Percentiles rank a stretch among this genome's conserved stretches.
These are phyloP conservation scores for Capreolus pygargus DNA, from an alignment of 2,113 vertebrate genomes.

Conservation along the genomic window DNA sequence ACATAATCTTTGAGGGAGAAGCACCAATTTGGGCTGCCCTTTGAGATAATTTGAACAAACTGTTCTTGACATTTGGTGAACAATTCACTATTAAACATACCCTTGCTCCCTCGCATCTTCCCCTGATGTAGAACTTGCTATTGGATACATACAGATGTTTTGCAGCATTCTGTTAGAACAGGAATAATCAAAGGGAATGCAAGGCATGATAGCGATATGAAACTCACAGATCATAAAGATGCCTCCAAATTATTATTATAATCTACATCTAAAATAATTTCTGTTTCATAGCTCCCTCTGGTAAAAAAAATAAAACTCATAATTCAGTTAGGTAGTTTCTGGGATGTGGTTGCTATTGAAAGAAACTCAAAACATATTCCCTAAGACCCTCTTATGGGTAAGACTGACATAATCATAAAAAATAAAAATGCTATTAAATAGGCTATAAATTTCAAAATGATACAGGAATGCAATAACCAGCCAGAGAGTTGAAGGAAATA, in stretches of 20 bases:
- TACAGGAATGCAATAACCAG: constrained; percentile 72
- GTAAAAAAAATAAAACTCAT: constrained; percentile 74
- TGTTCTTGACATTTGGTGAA: constrained; percentile 18
- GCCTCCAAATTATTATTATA: constrained; percentile 66
- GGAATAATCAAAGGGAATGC: constrained; percentile 50
- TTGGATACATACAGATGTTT: not conserved
- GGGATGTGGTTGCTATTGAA: constrained; percentile 64
- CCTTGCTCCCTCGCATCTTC: not conserved
- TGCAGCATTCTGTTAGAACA: not conserved
- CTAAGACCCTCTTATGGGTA: constrained; percentile 74
- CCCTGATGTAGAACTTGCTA: not conserved
- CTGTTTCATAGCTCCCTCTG: constrained; percentile 69
- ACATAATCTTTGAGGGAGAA: not conserved
- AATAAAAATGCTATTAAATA: constrained; percentile 81
- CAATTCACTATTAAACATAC: not conserved
- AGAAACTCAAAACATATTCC: constrained; percentile 75
- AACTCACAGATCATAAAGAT: constrained; percentile 73
- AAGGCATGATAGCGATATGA: constrained; percentile 60
- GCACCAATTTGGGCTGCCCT: not conserved
- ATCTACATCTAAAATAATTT: constrained; percentile 77
- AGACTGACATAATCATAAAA: constrained; percentile 78
- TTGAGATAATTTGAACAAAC: constrained; percentile 9
- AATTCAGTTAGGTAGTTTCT: constrained; percentile 73
- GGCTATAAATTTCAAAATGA: constrained; percentile 80
- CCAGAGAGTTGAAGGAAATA: constrained; percentile 71